Base-by-base conservation (phyloP, 2,888 invertebrate genomes). In the Cantharis flavilabris region DNA sequence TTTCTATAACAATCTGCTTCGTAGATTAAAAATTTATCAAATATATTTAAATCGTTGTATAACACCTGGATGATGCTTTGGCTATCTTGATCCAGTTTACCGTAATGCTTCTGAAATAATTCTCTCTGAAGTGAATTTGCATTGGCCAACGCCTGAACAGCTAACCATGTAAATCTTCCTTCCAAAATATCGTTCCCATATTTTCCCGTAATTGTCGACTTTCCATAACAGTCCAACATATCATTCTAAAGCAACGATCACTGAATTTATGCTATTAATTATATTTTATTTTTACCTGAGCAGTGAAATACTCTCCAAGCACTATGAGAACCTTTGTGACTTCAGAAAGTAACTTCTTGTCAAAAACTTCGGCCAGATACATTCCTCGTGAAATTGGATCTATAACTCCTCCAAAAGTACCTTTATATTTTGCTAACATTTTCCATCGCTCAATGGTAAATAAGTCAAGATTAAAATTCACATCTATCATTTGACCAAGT, bases 131-230 rank as follows among this genome's bases (percentile, higher is more conserved):
- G 89, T 0, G 92, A 90, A 70, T 91, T 92, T 0, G 94, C 95
- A 73, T 94, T 91, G 87, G 97, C 95, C 79, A 98, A 89, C 10
- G 98, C 98, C 0, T 96, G 94, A 1, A 98, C 96, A 1, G 96
- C 93, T 30, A 98, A 89, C 99, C 99, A 99, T 0, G 97, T 94
- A 88, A 98, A 99, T 89, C 98, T 99, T 62, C 97, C 98, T 83
- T 98, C 97, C 88, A 95, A 92, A 82, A 99, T 98, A 86, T 99
- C 98, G 0, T 94, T 95, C 33, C 97, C 96, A 65, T 92, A 90
- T 90, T 98, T 99, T 9, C 98, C 99, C 0, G 94, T 97, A 2
- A 95, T 9, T 10, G 91, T 90, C 16, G 95, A 92, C 86, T 97
- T 94, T 0, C 98, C 98, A 87, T 94, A 99, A 86, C 96, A 97